phyloP scores from a whole-genome alignment of 2,797 vertebrate genomes.

The Orestias chungarensis region DNA sequence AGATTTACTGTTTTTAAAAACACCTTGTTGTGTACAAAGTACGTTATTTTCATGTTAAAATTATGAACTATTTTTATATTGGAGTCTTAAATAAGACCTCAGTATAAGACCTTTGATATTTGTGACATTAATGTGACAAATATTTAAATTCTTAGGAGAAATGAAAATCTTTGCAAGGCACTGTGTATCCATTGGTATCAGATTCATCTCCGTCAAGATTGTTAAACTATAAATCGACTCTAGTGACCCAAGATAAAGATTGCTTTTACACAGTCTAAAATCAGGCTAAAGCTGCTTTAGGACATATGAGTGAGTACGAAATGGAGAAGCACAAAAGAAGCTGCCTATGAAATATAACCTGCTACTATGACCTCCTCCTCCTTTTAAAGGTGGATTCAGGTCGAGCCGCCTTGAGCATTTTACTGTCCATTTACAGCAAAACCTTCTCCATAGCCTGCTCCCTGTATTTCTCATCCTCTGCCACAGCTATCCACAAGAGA shows the following conservation, averaged over 20 bases:
- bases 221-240: conserved; percentile 35
- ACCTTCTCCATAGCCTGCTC: conserved; percentile 60
- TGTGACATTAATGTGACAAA: neutral
- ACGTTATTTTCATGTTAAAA: neutral
- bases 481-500: conserved; percentile 48
- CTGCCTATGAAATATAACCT: conserved; percentile 41
- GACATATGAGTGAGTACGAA: conserved; percentile 43
- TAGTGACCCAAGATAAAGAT: conserved; percentile 40
- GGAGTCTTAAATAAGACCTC: neutral
- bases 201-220: conserved; percentile 20
- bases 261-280: conserved; percentile 33
- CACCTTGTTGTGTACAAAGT: neutral
- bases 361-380: conserved; percentile 6
- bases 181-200: neutral
- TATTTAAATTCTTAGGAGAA: neutral
- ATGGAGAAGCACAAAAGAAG: conserved; percentile 47
- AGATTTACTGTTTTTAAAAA: neutral
- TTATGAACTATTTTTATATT: neutral
- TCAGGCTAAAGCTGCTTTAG: conserved; percentile 34
- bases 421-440: conserved; percentile 73
- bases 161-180: neutral
- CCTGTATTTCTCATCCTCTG: conserved; percentile 38
- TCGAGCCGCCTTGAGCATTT: conserved; percentile 53
- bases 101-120: conserved; percentile 7
- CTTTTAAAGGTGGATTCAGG: conserved; percentile 58